Percentiles rank a stretch among this genome's conserved stretches.
phyloP scores from a whole-genome alignment of 1,140 invertebrate genomes.

The Hylyphantes graminicola region DNA sequence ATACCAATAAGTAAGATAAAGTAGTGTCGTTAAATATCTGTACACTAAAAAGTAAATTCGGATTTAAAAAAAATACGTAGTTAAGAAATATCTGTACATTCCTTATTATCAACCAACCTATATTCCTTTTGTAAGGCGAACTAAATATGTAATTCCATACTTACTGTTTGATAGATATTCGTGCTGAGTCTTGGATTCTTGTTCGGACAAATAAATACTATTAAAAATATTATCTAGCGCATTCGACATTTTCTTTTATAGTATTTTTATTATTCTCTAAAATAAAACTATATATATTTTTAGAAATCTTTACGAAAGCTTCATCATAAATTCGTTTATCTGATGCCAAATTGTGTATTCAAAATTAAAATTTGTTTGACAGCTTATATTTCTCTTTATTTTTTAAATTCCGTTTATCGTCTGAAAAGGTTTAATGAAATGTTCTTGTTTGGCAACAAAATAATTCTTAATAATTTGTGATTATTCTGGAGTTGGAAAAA shows the following conservation, averaged over 20 bases:
- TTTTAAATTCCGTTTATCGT: too few species aligned
- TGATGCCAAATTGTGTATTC: too few species aligned
- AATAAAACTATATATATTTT: neutral
- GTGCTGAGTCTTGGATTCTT: conserved; percentile 31
- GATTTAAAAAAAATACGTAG: neutral
- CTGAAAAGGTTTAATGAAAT: too few species aligned
- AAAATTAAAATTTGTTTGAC: too few species aligned
- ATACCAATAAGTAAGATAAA: too few species aligned
- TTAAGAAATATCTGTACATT: neutral
- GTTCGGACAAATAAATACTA: conserved; percentile 20
- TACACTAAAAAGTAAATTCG: neutral
- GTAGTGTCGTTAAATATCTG: neutral
- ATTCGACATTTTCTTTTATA: conserved; percentile 1
- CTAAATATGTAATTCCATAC: neutral
- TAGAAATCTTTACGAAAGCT: neutral
- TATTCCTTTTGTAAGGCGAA: neutral
- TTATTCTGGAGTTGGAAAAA: too few species aligned
- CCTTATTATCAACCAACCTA: neutral
- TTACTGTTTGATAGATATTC: conserved; percentile 33
- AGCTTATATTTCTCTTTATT: too few species aligned
- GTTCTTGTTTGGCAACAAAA: too few species aligned
- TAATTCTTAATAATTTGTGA: too few species aligned
- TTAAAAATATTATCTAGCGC: conserved; percentile 25
- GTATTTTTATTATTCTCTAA: too few species aligned
- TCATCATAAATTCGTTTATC: too few species aligned